Evolutionary conservation across 2,888 invertebrate species (phyloP), one percentile per base, ranked within the genome.

Genomic region (Dorcus parallelipipedus): DNA sequence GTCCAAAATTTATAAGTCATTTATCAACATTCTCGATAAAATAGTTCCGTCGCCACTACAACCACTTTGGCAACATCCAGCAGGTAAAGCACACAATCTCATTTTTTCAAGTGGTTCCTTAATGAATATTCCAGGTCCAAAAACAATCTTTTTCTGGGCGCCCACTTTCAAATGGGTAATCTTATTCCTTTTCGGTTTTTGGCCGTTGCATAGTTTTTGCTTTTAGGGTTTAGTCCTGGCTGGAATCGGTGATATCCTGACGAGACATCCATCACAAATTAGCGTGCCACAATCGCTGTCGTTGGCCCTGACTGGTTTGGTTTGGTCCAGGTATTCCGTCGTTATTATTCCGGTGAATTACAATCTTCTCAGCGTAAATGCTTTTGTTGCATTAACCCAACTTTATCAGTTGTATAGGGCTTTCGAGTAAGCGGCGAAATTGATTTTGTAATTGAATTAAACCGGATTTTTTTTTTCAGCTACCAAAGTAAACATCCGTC

Each of bases 121-220:
- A 47, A 17, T n/a, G 8, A 43, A 41, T 26, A 40, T 81, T 82
- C 49, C 78, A 96, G 98, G 98, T 75, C 98, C 98, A 9, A 97
- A 97, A 83, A 98, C 98, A 2, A 87, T 99, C 60, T 97, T 97
- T 80, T 97, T 99, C 81, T 99, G 98, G 98, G 96, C 97, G 41
- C 99, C 99, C 61, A 84, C 89, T 17, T 91, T 96, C 73, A 99
- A 99, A 89, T 99, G 98, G 98, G 97, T 96, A 84, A 86, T 33
- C 1, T 17, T 2, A 2, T 48, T 48, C n/a, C 2, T 6, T 20
- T 17, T 7, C n/a, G 3, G 20, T 48, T 48, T 39, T 38, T 9
- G 39, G 39, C 50, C 9, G 9, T 33, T 14, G 2, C 40, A 3
- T 56, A 51, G 55, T 23, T 9, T 10, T 41, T 49, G 6, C 9